A percentile compares a stretch with the other conserved stretches of the same genome.
Evolutionary conservation across 1,140 invertebrate genomes (phyloP).

Genomic region (Bombus confusus): DNA sequence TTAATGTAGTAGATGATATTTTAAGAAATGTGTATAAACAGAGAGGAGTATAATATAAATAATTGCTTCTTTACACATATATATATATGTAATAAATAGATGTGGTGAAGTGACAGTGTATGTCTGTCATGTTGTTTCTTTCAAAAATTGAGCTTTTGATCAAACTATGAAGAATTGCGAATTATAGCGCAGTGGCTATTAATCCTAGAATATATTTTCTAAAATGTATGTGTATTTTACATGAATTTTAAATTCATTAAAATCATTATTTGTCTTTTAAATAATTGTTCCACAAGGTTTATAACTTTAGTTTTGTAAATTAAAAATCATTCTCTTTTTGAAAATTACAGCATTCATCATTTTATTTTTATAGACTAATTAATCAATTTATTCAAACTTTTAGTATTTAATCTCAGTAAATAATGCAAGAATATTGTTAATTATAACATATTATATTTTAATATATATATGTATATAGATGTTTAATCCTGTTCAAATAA

Average conservation of each 20-base stretch:
- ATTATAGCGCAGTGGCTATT: constrained; percentile 12
- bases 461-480: constrained; percentile 69
- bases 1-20: constrained; percentile 9
- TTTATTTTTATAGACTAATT: background rate
- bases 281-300: background rate
- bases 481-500: constrained; percentile 80
- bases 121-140: constrained; percentile 49
- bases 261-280: background rate
- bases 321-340: background rate
- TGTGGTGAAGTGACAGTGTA: constrained; percentile 10
- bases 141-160: constrained; percentile 4
- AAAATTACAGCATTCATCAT: background rate
- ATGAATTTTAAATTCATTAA: background rate
- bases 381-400: background rate
- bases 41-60: background rate
- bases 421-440: constrained; percentile 14
- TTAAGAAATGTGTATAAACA: constrained; percentile 12
- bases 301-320: background rate
- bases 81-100: background rate
- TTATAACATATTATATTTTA: background rate
- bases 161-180: constrained; percentile 25
- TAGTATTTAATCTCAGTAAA: background rate
- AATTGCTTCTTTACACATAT: background rate
- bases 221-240: constrained; percentile 53
- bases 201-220: constrained; percentile 14